Evolutionary conservation across 2,797 vertebrate species (phyloP), one percentile per base, ranked within the genome.

Genomic region (Acipenser transmontanus): DNA sequence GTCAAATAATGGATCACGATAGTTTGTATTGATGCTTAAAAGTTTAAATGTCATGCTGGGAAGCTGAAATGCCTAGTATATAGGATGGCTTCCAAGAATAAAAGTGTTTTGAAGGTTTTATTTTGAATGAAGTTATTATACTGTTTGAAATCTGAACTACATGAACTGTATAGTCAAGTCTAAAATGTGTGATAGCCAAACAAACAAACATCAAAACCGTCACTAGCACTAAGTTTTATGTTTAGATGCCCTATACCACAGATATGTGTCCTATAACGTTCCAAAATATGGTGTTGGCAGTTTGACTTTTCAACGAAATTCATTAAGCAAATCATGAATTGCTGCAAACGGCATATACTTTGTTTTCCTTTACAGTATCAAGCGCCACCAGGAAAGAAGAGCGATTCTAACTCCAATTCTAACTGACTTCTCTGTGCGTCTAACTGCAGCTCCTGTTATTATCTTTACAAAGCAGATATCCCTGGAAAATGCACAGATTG

Each of bases 371-470:
- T 69, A 56, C 77, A 98, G 96, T 72, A 94, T 98, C 78, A 88
- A 84, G 61, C 85, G 91, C 2, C 95, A 97, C 73, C 95, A 95
- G 82, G 97, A 99, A 81, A 91, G 94, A 48, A 88, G 96, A 78
- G 97, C 97, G 51, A 94, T 99, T 79, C 87, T 99, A 65, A 98
- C 95, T 14, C 97, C 97, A 11, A 94, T 99, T 81, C 84, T 99
- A 78, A 98, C 93, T 0, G 95, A 99, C 73, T 98, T 98, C 83
- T 97, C 93, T 2, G 91, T 98, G 13, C 90, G 95, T 62, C 83
- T 99, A 74, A 99, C 95, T 47, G 97, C 94, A 57, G 97, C 97
- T 66, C 97, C 97, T 62, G 97, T 96, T 0, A 95, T 99, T 78
- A 94, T 97, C 87, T 99, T 97, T 82, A 95, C 92, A 73, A 98